phyloP scores from a whole-genome alignment of 2,888 invertebrate genomes.

The Parnassius orleans region DNA sequence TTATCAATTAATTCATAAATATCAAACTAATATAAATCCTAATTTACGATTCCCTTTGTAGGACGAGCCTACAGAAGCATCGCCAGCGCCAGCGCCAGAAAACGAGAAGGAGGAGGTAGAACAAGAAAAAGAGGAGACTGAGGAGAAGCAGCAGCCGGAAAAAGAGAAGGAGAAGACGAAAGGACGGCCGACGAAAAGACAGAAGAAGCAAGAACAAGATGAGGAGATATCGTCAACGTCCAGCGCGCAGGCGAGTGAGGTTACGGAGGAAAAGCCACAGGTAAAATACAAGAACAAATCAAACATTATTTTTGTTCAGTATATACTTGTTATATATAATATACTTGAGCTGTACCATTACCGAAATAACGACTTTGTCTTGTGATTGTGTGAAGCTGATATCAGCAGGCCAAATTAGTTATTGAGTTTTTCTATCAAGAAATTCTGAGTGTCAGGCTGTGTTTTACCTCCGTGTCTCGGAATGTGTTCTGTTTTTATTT shows the following conservation, averaged over 20 bases:
- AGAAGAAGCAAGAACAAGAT: constrained; percentile 58
- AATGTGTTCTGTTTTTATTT: too few species aligned
- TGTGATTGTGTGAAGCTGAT: too few species aligned
- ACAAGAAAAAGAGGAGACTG: constrained; percentile 30
- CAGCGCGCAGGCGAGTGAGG: constrained; percentile 45
- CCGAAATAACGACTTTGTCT: too few species aligned
- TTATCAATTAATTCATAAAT: too few species aligned
- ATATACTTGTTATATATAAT: too few species aligned
- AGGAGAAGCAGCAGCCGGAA: constrained; percentile 37
- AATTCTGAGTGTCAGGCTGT: too few species aligned
- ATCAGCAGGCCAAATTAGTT: too few species aligned
- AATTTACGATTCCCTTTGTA: not conserved
- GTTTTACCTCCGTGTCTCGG: too few species aligned
- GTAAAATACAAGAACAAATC: not conserved
- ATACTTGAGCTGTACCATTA: too few species aligned
- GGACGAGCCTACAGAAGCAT: constrained; percentile 54
- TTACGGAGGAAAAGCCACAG: constrained; percentile 41
- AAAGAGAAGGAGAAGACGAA: constrained; percentile 40
- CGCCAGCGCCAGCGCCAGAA: constrained; percentile 59
- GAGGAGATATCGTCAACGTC: constrained; percentile 68
- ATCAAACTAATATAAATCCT: too few species aligned
- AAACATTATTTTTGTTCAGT: constrained; percentile 5
- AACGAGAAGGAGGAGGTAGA: constrained; percentile 49
- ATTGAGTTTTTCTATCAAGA: too few species aligned
- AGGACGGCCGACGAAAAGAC: constrained; percentile 45